These are phyloP conservation scores for Eupristina koningsbergeri DNA, from an alignment of 1,140 invertebrate species.

Conservation along the genomic window DNA sequence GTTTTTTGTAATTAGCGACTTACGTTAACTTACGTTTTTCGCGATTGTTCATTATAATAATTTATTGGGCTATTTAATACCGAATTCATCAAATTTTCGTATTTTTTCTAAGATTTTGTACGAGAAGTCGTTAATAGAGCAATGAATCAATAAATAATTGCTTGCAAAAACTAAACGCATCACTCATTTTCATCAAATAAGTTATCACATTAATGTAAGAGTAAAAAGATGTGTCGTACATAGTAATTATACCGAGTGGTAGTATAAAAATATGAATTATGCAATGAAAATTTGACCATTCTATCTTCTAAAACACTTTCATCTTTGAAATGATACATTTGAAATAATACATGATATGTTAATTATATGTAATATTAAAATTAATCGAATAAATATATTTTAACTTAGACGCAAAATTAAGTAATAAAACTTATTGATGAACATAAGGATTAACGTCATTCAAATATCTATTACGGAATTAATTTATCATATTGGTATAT, in stretches of 20 bases:
- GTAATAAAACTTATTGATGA: background rate
- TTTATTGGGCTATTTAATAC: too few species aligned
- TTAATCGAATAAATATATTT: background rate
- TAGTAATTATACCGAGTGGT: too few species aligned
- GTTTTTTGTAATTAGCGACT: background rate
- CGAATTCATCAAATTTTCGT: too few species aligned
- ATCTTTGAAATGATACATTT: too few species aligned
- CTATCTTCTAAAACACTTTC: too few species aligned
- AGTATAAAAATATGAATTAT: background rate
- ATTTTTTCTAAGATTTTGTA: too few species aligned
- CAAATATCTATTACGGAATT: background rate
- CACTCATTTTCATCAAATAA: too few species aligned
- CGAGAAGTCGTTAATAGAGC: too few species aligned
- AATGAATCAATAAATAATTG: background rate
- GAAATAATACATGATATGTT: too few species aligned
- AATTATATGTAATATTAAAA: too few species aligned
- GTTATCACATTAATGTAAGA: background rate
- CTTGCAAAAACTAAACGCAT: too few species aligned
- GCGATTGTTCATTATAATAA: too few species aligned
- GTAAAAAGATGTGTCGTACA: background rate
- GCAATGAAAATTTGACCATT: background rate
- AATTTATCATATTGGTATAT: conserved; percentile 1
- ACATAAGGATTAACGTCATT: background rate
- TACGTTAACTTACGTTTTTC: background rate
- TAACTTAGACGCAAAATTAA: background rate